Base-by-base conservation (phyloP, 2,888 invertebrate species). In the Lysandra coridon region DNA sequence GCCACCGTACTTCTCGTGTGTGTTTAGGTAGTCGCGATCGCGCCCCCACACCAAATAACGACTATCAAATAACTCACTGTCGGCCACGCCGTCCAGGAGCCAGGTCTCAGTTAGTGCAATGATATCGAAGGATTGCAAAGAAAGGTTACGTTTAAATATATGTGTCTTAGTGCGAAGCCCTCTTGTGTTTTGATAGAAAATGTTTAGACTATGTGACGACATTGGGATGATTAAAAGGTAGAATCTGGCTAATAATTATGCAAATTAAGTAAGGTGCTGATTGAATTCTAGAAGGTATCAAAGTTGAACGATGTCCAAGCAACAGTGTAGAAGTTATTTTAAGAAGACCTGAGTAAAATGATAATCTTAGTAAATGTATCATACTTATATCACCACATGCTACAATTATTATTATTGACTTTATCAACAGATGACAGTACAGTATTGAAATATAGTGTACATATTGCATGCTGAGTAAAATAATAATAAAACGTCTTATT, bases 61-160 rank as follows among this genome's bases (percentile, higher is more conserved):
- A 53, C 69, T 44, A 17, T 69, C 69, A 40, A 80, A 80, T 10
- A 79, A 37, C 33, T 80, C 80, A 7, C 17, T 69, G 53, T 80
- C 75, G 17, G 7, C 14, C 14, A 80, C 75, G 37, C 73, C 74
- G 37, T 78, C 76, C 4, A 69, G 7, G 12, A 80, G 76, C 79
- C 80, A 80, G n/a, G 79, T 79, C n/a, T 80, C 80, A 23, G 80
- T 80, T 2, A 80, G 3, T 2, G 49, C 60, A 5, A 77, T 78
- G 14, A 80, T 57, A 53, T 80, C 78, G 23, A 53, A 80, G 7
- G 62, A 64, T 14, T 62, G n/a, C 3, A 80, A 40, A 14, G 23
- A 40, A 23, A 80, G 30, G 30, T 78, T 73, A 62, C 78, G 40
- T 76, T 73, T 23, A 17, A 69, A 30, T 23, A 53, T 17, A 12